Evolutionary conservation across 92 coral and sea anemone genomes (phyloP), one percentile per base, ranked within the genome.

Genomic region (Bergia sp.): DNA sequence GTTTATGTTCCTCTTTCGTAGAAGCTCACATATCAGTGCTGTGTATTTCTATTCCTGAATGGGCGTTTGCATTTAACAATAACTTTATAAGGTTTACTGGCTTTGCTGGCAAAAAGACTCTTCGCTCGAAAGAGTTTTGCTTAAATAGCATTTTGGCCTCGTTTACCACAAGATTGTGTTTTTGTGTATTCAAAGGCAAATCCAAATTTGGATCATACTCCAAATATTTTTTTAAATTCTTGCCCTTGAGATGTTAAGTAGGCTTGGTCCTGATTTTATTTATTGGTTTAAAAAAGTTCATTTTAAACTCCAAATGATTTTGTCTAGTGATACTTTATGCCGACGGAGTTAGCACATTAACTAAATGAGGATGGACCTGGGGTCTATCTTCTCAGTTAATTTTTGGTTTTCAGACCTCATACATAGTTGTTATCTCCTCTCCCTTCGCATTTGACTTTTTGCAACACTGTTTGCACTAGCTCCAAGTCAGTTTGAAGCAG

Each of bases 81-180:
- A 72, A 72, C 18, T 72, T 23, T 38, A 72, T 72, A 72, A 72
- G 37, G 40, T 72, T 72, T 72, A 72, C 37, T 72, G 76, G 37
- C 76, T 5, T 5, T 72, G 39, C 21, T 37, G 38, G 41, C 77
- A 72, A 72, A 72, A 37, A 72, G 76, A 13, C 77, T 72, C 77
- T 4, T n/a, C 38, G 77, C 5, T 72, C 77, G 21, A 64, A 72
- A 72, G 40, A 72, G 41, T 72, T 72, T n/a, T 72, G 40, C 78
- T 73, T 37, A 73, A 73, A 44, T 73, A 73, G 77, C 77, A 73
- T 9, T 73, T 73, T 73, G 77, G 77, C 77, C 44, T 73, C 77
- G 43, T 73, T 73, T 73, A 29, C 77, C 77, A 36, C 45, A 73
- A 73, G 43, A 11, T 73, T 73, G 78, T 73, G 44, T 73, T 73